Evolutionary conservation across 2,797 vertebrate species (phyloP).

Genomic region (Phrynocephalus vlangalii): DNA sequence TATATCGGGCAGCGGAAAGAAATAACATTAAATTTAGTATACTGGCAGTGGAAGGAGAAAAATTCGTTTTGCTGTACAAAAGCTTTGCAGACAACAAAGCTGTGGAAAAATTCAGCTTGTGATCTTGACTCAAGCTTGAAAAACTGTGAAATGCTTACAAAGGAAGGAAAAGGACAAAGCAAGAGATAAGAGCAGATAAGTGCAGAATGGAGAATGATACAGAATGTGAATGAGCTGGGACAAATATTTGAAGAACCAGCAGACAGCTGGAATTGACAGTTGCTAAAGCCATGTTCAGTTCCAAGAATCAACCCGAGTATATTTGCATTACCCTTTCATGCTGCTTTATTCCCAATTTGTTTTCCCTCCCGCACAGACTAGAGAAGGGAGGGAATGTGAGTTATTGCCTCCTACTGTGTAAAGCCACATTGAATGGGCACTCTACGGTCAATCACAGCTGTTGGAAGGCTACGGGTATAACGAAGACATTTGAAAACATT

Average conservation of each 20-base stretch:
- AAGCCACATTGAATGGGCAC: not conserved
- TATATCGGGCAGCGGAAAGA: not conserved
- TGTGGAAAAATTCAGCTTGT: constrained; percentile 13
- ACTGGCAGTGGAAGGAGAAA: not conserved
- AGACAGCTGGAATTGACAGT: constrained; percentile 5
- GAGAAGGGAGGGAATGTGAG: not conserved
- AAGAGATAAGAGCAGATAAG: constrained; percentile 19
- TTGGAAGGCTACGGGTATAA: not conserved
- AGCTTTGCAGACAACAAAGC: constrained; percentile 15
- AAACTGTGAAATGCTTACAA: constrained; percentile 27
- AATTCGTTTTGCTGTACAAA: not conserved
- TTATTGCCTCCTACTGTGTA: not conserved
- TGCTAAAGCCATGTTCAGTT: not conserved
- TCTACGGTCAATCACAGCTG: not conserved
- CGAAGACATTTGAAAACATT: no score
- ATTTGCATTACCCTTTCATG: constrained; percentile 12
- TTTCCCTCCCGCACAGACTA: not conserved
- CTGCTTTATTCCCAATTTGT: not conserved
- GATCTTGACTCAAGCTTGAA: constrained; percentile 24
- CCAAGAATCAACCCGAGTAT: constrained; percentile 4
- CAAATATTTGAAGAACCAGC: constrained; percentile 37
- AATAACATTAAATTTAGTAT: not conserved
- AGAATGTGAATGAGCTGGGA: constrained; percentile 18
- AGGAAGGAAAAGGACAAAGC: constrained; percentile 13
- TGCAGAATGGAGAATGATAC: not conserved